A percentile compares a stretch with the other conserved stretches of the same genome.
These are phyloP conservation scores for Copidosoma aretas DNA, from an alignment of 2,888 invertebrate genomes.

Conservation along the genomic window DNA sequence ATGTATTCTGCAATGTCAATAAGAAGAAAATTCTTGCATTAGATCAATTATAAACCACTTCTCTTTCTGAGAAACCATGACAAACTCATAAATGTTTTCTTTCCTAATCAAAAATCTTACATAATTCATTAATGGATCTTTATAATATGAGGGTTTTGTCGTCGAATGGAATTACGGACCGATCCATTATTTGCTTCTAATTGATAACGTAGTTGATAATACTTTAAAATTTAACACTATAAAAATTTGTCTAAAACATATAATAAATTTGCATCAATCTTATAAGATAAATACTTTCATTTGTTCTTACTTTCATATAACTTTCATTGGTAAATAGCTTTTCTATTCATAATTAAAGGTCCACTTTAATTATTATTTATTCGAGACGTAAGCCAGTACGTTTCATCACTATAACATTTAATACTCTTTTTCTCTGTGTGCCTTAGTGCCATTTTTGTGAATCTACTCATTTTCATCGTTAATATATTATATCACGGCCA, in stretches of 20 bases:
- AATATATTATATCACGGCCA: neutral
- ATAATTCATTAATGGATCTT: too few relatives aligned
- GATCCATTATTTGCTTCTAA: neutral
- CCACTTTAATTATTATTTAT: slow-evolving; percentile 26
- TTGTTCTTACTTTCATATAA: slow-evolving; percentile 17
- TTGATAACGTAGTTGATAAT: neutral
- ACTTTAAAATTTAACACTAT: too few relatives aligned
- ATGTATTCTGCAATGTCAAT: too few relatives aligned
- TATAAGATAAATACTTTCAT: slow-evolving; percentile 30
- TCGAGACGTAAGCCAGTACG: slow-evolving; percentile 21
- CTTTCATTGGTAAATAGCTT: slow-evolving; percentile 11
- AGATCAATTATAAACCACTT: too few relatives aligned
- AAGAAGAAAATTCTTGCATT: too few relatives aligned
- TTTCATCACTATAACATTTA: neutral
- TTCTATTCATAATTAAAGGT: slow-evolving; percentile 26
- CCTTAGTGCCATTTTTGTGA: slow-evolving; percentile 4
- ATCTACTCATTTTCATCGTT: slow-evolving; percentile 7
- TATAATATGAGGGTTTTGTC: too few relatives aligned
- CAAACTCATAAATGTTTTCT: too few relatives aligned
- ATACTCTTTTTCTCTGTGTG: neutral
- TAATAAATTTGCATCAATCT: slow-evolving; percentile 9
- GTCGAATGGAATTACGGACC: too few relatives aligned
- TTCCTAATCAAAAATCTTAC: too few relatives aligned
- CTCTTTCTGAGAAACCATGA: too few relatives aligned
- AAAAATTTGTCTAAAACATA: slow-evolving; percentile 19